Evolutionary conservation across 2,797 vertebrate species (phyloP).

Genomic region (Manis pentadactyla): DNA sequence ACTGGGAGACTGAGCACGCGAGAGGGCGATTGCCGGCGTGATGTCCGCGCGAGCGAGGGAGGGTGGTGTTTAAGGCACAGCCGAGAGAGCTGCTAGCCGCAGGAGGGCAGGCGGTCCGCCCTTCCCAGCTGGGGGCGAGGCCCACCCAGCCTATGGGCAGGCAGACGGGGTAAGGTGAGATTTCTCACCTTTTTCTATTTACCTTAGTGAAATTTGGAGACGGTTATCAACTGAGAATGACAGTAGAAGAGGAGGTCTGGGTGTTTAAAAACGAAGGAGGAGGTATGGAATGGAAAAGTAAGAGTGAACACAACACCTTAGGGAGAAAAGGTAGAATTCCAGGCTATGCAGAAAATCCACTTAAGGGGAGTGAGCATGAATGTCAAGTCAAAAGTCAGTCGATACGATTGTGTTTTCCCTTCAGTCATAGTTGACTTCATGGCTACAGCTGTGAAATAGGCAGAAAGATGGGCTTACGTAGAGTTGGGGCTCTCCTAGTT

Average conservation of each 20-base stretch:
- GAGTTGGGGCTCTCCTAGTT: background rate
- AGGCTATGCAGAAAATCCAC: background rate
- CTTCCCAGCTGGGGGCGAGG: background rate
- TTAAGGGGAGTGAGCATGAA: background rate
- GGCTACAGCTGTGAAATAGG: background rate
- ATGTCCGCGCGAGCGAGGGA: background rate
- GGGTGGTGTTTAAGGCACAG: background rate
- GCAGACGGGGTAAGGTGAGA: background rate
- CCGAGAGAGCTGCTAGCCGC: background rate
- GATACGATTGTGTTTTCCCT: background rate
- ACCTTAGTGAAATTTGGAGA: background rate
- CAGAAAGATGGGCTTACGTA: background rate
- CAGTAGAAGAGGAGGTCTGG: background rate
- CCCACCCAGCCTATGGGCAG: background rate
- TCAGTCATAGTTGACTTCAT: background rate
- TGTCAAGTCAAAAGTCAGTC: background rate
- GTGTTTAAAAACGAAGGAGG: background rate
- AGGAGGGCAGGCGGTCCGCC: background rate
- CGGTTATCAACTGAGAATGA: background rate
- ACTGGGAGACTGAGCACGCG: background rate
- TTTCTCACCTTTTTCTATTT: background rate
- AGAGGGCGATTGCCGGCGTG: background rate
- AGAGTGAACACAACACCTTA: background rate
- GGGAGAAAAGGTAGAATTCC: background rate
- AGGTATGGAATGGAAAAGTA: background rate